Conservation (phyloP, 2,888 invertebrate species). For the Harpalus rufipes region DNA sequence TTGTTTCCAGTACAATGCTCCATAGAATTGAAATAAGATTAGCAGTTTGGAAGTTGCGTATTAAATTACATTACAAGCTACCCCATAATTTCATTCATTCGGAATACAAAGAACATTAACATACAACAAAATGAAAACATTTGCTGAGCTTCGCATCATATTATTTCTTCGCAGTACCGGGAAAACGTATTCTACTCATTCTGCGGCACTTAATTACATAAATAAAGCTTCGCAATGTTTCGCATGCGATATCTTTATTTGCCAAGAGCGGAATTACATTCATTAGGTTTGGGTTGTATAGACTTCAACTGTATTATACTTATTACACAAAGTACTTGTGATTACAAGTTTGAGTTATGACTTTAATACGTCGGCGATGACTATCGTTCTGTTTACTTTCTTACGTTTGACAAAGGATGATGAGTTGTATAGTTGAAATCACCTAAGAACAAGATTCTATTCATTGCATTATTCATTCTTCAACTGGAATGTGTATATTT, state of each 20-base stretch:
- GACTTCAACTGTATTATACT: slow-evolving; percentile 49
- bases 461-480: too few relatives aligned
- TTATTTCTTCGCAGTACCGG: slow-evolving; percentile 8
- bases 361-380: slow-evolving; percentile 18
- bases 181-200: slow-evolving; percentile 29
- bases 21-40: slow-evolving; percentile 3
- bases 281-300: slow-evolving; percentile 33
- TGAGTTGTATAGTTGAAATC: slow-evolving; percentile 3
- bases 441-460: too few relatives aligned
- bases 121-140: slow-evolving; percentile 41
- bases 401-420: slow-evolving; percentile 39
- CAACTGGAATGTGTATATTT: too few relatives aligned
- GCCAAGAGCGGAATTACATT: slow-evolving; percentile 36
- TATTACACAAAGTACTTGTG: slow-evolving; percentile 46
- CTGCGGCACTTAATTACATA: slow-evolving; percentile 38
- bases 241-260: slow-evolving; percentile 54
- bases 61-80: background rate
- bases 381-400: slow-evolving; percentile 37
- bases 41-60: background rate
- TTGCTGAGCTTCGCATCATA: slow-evolving; percentile 23
- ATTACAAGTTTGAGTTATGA: slow-evolving; percentile 25
- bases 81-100: background rate
- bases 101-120: slow-evolving; percentile 28
- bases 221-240: slow-evolving; percentile 34
- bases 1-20: background rate